Percentiles rank a stretch among this genome's conserved stretches.
Evolutionary conservation across 2,113 vertebrate genomes (phyloP).

Genomic region (Sphaerodactylus townsendi): DNA sequence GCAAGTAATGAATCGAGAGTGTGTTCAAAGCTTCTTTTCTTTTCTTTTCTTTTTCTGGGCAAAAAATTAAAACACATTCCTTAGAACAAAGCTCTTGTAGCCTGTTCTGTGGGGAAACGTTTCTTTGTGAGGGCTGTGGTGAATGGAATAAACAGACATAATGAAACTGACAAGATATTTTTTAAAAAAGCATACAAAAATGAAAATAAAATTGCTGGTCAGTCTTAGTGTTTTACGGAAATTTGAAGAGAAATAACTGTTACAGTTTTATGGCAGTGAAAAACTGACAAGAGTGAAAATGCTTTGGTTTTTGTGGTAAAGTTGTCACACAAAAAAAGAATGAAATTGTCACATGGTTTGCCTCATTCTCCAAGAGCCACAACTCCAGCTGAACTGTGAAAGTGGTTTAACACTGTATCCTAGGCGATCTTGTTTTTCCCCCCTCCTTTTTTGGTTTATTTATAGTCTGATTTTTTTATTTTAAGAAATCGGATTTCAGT

Average conservation of each 20-base stretch:
- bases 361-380: slow-evolving; percentile 97
- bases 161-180: slow-evolving; percentile 83
- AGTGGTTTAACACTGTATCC: slow-evolving; percentile 99
- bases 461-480: slow-evolving; percentile 92
- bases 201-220: slow-evolving; percentile 80
- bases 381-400: slow-evolving; percentile 99
- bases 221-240: slow-evolving; percentile 87
- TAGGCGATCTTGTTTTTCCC: slow-evolving; percentile 89
- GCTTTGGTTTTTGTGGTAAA: slow-evolving; percentile 72
- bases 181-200: slow-evolving; percentile 74
- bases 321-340: slow-evolving; percentile 72
- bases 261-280: slow-evolving; percentile 80
- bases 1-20: slow-evolving; percentile 87
- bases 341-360: slow-evolving; percentile 84
- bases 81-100: slow-evolving; percentile 90
- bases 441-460: slow-evolving; percentile 86
- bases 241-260: slow-evolving; percentile 81
- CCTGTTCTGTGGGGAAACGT: slow-evolving; percentile 91
- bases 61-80: slow-evolving; percentile 99
- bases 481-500: slow-evolving; percentile 97
- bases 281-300: slow-evolving; percentile 78
- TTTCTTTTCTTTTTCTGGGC: slow-evolving; percentile 75
- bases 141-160: slow-evolving; percentile 81
- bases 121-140: slow-evolving; percentile 91
- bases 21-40: slow-evolving; percentile 87